Base-by-base conservation (phyloP, 64 coral and sea anemone species). In the Actinia tenebrosa region DNA sequence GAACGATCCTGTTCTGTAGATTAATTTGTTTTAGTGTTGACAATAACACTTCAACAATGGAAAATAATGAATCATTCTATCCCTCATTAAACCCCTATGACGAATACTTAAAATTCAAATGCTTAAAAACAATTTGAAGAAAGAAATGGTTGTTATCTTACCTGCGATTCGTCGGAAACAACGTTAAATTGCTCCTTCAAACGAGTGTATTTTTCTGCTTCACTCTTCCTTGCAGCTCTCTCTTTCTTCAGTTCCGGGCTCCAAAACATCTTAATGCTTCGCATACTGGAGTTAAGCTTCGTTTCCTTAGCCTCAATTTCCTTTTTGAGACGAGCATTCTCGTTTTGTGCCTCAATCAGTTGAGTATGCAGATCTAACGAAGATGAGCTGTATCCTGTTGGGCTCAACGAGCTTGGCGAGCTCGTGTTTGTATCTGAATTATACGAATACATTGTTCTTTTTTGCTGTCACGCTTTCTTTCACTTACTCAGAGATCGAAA, bases 181-280 rank as follows among this genome's bases (percentile, higher is more conserved):
- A 90, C 87, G 55, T 55, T 99, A 45, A 95, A 95, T 53, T 99
- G 97, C 46, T 99, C 97, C 80, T 90, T 95, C 26, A 99, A 66
- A 22, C 86, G 80, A 46, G 86, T 72, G 82, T 71, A 95, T 83
- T 95, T 95, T 52, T 99, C 91, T 19, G 78, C 94, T 54, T 99
- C 90, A 19, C 86, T 80, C 69, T 95, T 99, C 3, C 93, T 90
- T 11, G 97, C 97, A 16, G 93, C 91, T 78, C 93, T 89, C 63
- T 99, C 97, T 89, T 99, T 99, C 61, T 99, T 99, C 85, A 99
- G 60, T 77, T 99, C 97, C 4, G 97, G 97, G 79, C 97, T 99
- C 97, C 97, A 99, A 86, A 99, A 99, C 64, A 88, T 95, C 80
- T 99, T 99, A 53, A 99, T 99, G 20, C 97, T 99, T 84, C 93